These are phyloP conservation scores for Teleogryllus occipitalis DNA, from an alignment of 1,140 invertebrate species.

Conservation along the genomic window DNA sequence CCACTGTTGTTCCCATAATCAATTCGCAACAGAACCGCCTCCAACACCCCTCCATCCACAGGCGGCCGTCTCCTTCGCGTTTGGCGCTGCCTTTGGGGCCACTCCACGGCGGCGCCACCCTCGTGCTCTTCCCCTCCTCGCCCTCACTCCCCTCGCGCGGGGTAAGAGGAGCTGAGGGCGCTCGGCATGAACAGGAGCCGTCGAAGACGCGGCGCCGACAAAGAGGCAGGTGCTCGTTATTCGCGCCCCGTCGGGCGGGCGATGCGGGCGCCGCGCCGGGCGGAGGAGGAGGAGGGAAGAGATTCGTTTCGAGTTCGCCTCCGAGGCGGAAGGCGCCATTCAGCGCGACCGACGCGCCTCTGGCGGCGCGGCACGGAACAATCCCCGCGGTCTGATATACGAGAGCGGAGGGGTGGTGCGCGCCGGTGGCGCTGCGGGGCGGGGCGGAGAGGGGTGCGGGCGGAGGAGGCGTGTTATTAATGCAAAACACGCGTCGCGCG, in stretches of 20 bases:
- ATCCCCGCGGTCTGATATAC: not conserved
- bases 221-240: conserved; percentile 3
- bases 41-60: no score
- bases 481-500: not conserved
- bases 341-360: not conserved
- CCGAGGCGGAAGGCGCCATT: conserved; percentile 1
- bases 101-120: no score
- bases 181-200: not conserved
- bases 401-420: not conserved
- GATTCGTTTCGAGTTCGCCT: not conserved
- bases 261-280: not conserved
- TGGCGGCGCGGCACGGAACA: not conserved
- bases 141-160: no score
- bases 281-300: not conserved
- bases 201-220: not conserved
- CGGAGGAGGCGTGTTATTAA: not conserved
- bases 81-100: no score
- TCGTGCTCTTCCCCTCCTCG: no score
- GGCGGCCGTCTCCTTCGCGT: no score
- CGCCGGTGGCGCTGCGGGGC: no score
- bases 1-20: no score
- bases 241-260: not conserved
- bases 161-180: not conserved
- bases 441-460: no score
- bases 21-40: no score